Evolutionary conservation across 2,888 invertebrate species (phyloP).

Genomic region (Stenurella melanura): DNA sequence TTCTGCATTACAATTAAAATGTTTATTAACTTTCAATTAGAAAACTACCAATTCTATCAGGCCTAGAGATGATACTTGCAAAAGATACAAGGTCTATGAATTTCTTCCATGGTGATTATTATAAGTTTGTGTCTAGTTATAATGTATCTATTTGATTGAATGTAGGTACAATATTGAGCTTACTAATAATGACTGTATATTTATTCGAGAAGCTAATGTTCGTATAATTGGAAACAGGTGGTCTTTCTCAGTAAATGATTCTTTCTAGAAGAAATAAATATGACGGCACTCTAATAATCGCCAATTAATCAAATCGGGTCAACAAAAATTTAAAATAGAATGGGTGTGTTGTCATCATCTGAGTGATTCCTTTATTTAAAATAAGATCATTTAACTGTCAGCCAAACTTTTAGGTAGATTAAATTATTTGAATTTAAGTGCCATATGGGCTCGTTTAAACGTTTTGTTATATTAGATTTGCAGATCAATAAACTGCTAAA

Average conservation of each 20-base stretch:
- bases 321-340: neutral
- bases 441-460: neutral
- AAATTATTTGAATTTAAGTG: neutral
- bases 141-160: too few species aligned
- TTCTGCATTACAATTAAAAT: too few species aligned
- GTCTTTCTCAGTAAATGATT: neutral
- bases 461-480: neutral
- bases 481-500: neutral
- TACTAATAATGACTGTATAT: too few species aligned
- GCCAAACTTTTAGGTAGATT: neutral
- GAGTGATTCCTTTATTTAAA: slow-evolving; percentile 9
- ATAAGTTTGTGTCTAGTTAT: too few species aligned
- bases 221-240: neutral
- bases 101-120: too few species aligned
- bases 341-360: neutral
- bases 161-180: too few species aligned
- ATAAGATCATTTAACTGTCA: slow-evolving; percentile 4
- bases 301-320: slow-evolving; percentile 16
- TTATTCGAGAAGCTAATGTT: too few species aligned
- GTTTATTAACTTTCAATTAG: too few species aligned
- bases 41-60: too few species aligned
- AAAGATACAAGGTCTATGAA: too few species aligned
- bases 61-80: too few species aligned
- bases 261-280: neutral
- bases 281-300: neutral